phyloP scores from a whole-genome alignment of 2,797 vertebrate genomes.

The Coluber constrictor region DNA sequence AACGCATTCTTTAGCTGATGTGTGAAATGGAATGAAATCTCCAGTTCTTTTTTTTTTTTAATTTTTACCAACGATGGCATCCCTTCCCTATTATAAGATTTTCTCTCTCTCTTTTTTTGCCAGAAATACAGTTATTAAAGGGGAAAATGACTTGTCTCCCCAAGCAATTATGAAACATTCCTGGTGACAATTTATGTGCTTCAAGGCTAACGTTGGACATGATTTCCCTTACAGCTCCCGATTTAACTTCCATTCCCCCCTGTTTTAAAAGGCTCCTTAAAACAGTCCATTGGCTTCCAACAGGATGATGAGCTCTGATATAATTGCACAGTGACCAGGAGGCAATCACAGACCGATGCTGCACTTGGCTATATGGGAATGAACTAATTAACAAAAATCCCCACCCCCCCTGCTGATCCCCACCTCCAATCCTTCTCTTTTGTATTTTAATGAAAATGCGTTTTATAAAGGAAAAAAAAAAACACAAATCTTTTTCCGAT shows the following conservation, averaged over 20 bases:
- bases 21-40: background rate
- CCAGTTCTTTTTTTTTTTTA: background rate
- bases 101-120: background rate
- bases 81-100: background rate
- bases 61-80: background rate
- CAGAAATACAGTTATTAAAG: background rate
- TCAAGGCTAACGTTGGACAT: background rate
- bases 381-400: background rate
- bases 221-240: slow-evolving; percentile 11
- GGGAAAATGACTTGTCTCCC: background rate
- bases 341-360: background rate
- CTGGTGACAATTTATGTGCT: slow-evolving; percentile 7
- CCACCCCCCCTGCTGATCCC: background rate
- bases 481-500: background rate
- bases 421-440: background rate
- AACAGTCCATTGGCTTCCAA: slow-evolving; percentile 3
- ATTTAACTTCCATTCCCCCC: background rate
- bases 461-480: background rate
- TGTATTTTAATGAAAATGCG: background rate
- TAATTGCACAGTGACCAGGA: slow-evolving; percentile 11
- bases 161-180: background rate
- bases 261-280: background rate
- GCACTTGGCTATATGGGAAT: background rate
- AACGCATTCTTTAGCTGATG: background rate
- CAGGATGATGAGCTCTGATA: background rate